Percentiles rank a stretch among this genome's conserved stretches.
Evolutionary conservation across 2,113 vertebrate genomes (phyloP).

Genomic region (Bambusicola thoracicus): DNA sequence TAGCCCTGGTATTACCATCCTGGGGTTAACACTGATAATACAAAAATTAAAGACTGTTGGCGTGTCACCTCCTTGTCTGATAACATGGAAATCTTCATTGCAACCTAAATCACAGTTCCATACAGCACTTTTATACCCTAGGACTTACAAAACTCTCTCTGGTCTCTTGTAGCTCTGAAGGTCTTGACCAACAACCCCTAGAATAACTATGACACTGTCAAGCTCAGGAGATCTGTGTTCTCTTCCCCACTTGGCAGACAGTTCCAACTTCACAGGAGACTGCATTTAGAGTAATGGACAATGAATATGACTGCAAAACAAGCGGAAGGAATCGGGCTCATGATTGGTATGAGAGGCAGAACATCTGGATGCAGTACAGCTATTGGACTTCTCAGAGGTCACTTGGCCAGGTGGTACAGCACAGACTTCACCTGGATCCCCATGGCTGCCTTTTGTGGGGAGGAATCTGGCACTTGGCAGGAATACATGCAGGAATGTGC

Average conservation of each 20-base stretch:
- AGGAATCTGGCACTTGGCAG: fast-evolving
- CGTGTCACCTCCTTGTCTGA: not conserved
- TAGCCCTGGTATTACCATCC: not conserved
- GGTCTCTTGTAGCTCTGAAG: not conserved
- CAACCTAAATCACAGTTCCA: not conserved
- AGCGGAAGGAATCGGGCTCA: fast-evolving
- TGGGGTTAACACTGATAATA: not conserved
- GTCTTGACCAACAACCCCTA: not conserved
- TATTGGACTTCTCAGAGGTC: not conserved
- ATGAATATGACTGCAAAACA: not conserved
- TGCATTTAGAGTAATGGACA: not conserved
- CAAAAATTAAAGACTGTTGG: not conserved
- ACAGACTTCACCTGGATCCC: not conserved
- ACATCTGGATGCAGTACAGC: not conserved
- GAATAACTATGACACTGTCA: not conserved
- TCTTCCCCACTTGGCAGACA: not conserved
- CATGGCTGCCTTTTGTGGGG: not conserved
- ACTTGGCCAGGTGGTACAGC: not conserved
- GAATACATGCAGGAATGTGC: fast-evolving
- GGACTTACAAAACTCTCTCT: not conserved
- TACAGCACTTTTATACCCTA: not conserved
- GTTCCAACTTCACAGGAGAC: not conserved
- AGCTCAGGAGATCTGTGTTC: not conserved
- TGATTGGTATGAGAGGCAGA: not conserved
- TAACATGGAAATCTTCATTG: not conserved